Conservation (phyloP, 2,113 vertebrate species). For the Poeciliopsis occidentalis region DNA sequence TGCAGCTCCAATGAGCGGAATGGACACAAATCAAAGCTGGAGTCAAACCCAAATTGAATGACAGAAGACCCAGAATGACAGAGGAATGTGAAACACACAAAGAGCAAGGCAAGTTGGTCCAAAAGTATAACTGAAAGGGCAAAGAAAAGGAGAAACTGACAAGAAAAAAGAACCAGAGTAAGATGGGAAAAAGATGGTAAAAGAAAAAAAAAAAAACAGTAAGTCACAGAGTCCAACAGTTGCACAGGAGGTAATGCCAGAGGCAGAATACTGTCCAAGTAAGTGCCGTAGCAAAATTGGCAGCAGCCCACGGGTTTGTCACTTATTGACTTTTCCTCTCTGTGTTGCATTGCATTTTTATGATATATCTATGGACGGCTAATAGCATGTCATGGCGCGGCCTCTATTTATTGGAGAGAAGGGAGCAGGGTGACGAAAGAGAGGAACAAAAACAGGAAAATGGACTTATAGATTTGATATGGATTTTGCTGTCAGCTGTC, state of each 20-base stretch:
- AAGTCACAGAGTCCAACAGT: conserved; percentile 37
- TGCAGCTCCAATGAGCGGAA: conserved; percentile 38
- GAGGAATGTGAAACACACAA: not conserved
- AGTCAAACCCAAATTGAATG: conserved; percentile 8
- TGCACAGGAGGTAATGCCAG: conserved; percentile 30
- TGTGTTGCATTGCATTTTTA: conserved; percentile 70
- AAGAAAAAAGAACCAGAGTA: conserved; percentile 1
- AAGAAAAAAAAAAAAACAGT: conserved; percentile 4
- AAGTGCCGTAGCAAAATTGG: conserved; percentile 47
- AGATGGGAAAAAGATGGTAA: conserved; percentile 5
- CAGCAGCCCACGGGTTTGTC: conserved; percentile 55
- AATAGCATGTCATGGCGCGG: conserved; percentile 63
- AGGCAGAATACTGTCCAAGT: conserved; percentile 36
- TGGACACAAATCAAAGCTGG: not conserved
- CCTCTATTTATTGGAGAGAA: conserved; percentile 66
- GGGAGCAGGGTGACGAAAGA: conserved; percentile 64
- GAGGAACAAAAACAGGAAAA: conserved; percentile 71
- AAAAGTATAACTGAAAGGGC: not conserved
- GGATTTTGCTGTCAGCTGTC: conserved; percentile 77
- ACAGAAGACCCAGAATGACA: not conserved
- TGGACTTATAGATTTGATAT: conserved; percentile 73
- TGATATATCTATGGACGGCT: conserved; percentile 69
- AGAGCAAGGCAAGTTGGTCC: not conserved
- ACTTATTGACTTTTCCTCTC: conserved; percentile 73
- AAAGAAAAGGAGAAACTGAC: not conserved